Conservation (phyloP, 2,797 vertebrate species). For the Sorex maritimensis region DNA sequence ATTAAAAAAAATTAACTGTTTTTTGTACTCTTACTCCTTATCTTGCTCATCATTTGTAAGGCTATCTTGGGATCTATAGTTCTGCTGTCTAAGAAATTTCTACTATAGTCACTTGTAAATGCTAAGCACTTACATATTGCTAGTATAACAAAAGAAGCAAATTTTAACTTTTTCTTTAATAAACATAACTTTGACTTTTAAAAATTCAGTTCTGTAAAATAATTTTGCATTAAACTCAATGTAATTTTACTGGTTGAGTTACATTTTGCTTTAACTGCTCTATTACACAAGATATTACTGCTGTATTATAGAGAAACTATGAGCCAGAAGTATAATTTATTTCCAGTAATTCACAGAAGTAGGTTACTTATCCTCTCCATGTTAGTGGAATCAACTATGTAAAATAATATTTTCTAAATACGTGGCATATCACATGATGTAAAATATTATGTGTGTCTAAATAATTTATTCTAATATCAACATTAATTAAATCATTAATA, state of each 20-base stretch:
- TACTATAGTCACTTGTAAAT: not conserved
- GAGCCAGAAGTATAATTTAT: not conserved
- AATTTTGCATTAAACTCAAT: not conserved
- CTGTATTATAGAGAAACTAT: not conserved
- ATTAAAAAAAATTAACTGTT: constrained; percentile 65
- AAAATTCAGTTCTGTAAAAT: not conserved
- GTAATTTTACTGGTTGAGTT: not conserved
- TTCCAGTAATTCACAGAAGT: not conserved
- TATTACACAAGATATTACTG: not conserved
- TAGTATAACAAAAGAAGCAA: not conserved
- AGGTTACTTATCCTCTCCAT: not conserved
- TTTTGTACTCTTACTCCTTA: constrained; percentile 73
- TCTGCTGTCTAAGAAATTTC: not conserved
- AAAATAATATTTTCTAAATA: not conserved
- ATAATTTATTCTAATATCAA: not conserved
- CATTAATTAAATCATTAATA: constrained; percentile 12
- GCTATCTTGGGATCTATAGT: not conserved
- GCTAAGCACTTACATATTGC: not conserved
- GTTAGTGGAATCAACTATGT: not conserved
- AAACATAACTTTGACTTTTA: constrained; percentile 20
- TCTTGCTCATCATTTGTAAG: constrained; percentile 73
- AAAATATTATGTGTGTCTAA: constrained; percentile 1
- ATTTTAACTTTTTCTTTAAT: not conserved
- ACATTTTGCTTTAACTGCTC: not conserved
- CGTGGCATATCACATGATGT: not conserved